These are phyloP conservation scores for Deroptyus accipitrinus DNA, from an alignment of 2,113 vertebrate species.

Conservation along the genomic window DNA sequence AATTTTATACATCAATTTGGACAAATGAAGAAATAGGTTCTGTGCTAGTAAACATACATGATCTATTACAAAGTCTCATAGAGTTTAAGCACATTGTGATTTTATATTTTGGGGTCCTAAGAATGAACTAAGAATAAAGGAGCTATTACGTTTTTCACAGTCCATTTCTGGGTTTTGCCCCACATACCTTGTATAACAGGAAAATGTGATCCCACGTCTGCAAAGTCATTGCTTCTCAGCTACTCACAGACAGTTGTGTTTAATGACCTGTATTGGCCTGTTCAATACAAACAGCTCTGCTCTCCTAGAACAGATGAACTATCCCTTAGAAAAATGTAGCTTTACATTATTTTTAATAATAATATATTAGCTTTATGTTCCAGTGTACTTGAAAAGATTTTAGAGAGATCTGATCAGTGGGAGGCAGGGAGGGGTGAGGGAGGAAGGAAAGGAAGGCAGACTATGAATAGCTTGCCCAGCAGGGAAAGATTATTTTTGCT, in stretches of 20 bases:
- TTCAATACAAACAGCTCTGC: conserved; percentile 75
- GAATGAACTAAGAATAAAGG: conserved; percentile 34
- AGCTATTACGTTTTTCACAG: conserved; percentile 58
- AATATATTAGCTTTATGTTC: background rate
- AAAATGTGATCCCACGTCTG: conserved; percentile 67
- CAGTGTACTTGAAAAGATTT: conserved; percentile 2
- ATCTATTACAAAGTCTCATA: conserved; percentile 55
- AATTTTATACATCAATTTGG: background rate
- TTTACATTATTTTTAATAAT: conserved; percentile 53
- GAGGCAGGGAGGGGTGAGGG: background rate
- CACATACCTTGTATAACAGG: conserved; percentile 46
- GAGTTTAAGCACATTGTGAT: conserved; percentile 27
- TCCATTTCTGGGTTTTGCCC: conserved; percentile 68
- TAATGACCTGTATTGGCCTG: conserved; percentile 78
- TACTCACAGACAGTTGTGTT: conserved; percentile 73
- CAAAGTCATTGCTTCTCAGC: conserved; percentile 62
- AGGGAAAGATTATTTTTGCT: background rate
- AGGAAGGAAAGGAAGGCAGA: background rate
- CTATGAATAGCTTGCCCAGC: background rate
- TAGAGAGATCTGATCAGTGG: background rate
- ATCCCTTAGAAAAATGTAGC: conserved; percentile 43
- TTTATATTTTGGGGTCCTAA: conserved; percentile 48
- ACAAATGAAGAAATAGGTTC: background rate
- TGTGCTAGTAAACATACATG: conserved; percentile 14
- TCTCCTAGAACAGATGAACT: conserved; percentile 40